A percentile compares a stretch with the other conserved stretches of the same genome.
Conservation (phyloP, 2,888 invertebrate genomes). For the Tenthredo notha region DNA sequence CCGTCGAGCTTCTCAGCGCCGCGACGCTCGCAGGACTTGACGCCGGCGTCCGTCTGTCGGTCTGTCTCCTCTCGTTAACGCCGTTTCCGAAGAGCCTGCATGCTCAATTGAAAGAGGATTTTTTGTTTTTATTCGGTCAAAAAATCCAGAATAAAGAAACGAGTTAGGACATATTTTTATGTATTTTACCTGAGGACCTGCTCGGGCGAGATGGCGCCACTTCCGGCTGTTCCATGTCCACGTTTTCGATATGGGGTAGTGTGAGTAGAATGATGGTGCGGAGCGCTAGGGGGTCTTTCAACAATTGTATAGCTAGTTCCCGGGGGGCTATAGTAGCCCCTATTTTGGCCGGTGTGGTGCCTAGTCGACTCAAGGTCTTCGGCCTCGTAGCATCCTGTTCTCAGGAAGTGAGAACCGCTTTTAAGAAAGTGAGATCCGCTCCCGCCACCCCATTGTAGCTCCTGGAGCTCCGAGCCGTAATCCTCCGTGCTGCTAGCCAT, state of each 20-base stretch:
- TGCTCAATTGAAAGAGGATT: slow-evolving; percentile 57
- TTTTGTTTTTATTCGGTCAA: background rate
- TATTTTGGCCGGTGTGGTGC: slow-evolving; percentile 84
- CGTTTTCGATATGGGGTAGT: slow-evolving; percentile 75
- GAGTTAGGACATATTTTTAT: background rate
- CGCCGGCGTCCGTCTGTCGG: slow-evolving; percentile 89
- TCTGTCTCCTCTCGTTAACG: slow-evolving; percentile 70
- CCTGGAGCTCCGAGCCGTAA: slow-evolving; percentile 77
- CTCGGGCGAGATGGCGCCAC: slow-evolving; percentile 87
- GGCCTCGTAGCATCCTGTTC: slow-evolving; percentile 78
- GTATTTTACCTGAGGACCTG: slow-evolving; percentile 83
- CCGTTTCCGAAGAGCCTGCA: slow-evolving; percentile 77
- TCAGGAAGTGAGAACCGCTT: slow-evolving; percentile 73
- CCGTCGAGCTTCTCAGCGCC: slow-evolving; percentile 68
- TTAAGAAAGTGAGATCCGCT: slow-evolving; percentile 72
- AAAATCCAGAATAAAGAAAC: background rate
- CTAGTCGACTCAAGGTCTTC: slow-evolving; percentile 77
- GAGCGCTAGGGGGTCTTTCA: slow-evolving; percentile 88
- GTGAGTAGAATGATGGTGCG: slow-evolving; percentile 86
- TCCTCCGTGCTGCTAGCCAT: slow-evolving; percentile 77
- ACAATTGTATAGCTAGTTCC: slow-evolving; percentile 94
- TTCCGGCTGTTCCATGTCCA: slow-evolving; percentile 61
- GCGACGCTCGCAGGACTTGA: slow-evolving; percentile 85
- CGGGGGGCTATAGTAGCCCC: slow-evolving; percentile 91
- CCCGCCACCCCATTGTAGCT: slow-evolving; percentile 75